These are phyloP conservation scores for Sarotherodon lohbergeri DNA, from an alignment of 2,113 vertebrate species.

Conservation along the genomic window DNA sequence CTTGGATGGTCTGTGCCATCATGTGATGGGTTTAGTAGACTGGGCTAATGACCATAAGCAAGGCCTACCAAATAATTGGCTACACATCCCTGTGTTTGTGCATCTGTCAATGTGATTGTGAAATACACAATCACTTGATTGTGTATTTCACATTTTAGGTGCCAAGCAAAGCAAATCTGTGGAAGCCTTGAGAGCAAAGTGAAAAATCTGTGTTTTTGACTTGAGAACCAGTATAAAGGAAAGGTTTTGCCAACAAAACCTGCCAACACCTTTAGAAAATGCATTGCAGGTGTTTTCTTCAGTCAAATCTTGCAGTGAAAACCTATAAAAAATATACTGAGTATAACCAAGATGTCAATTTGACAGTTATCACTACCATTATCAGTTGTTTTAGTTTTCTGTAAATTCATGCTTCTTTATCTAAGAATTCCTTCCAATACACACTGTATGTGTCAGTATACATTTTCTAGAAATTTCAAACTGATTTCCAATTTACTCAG, in stretches of 20 bases:
- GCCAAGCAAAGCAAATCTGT: background rate
- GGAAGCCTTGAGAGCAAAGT: background rate
- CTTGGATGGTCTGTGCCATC: background rate
- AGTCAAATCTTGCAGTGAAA: background rate
- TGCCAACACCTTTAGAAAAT: background rate
- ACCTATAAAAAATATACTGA: rapidly evolving
- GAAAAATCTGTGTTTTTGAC: background rate
- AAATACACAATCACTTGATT: background rate
- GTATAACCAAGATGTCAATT: background rate
- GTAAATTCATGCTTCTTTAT: background rate
- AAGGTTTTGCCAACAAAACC: background rate
- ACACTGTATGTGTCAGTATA: background rate
- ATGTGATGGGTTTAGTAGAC: background rate
- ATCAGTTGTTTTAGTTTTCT: background rate
- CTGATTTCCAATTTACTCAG: background rate
- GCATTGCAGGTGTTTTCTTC: background rate
- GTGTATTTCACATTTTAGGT: background rate
- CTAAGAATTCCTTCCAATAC: background rate
- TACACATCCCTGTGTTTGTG: background rate
- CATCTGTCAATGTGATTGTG: background rate
- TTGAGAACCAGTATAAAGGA: background rate
- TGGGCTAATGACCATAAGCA: background rate
- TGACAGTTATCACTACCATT: background rate
- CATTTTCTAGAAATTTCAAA: background rate
- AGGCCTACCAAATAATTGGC: background rate